A percentile compares a stretch with the other conserved stretches of the same genome.
phyloP scores from a whole-genome alignment of 2,888 invertebrate genomes.

The Rotaria socialis region DNA sequence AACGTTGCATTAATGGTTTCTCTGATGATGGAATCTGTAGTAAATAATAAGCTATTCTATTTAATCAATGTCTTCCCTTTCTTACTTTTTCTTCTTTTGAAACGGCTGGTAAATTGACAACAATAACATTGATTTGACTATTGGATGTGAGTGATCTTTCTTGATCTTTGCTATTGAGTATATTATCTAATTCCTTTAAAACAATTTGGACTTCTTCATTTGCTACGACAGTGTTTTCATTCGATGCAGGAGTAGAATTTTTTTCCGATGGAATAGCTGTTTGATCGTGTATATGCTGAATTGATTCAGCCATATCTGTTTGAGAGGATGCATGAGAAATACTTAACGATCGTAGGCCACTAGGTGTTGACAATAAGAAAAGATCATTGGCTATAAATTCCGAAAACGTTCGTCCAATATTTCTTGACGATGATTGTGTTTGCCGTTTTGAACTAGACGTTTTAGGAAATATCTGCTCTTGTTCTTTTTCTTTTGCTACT shows the following conservation, averaged over 20 bases:
- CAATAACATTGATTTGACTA: background rate
- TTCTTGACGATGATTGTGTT: background rate
- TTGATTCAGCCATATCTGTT: background rate
- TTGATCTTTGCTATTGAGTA: background rate
- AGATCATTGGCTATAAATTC: constrained; percentile 8
- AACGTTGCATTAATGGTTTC: background rate
- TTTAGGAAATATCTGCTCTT: background rate
- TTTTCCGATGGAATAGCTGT: background rate
- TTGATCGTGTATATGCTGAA: background rate
- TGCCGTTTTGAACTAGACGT: background rate
- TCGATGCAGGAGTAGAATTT: rapidly evolving
- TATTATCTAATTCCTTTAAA: background rate
- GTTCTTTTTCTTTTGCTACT: background rate
- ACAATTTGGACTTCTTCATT: background rate
- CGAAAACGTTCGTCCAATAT: background rate
- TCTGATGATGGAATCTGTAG: background rate
- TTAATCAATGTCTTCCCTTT: background rate
- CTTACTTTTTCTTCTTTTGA: background rate
- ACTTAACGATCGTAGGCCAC: background rate
- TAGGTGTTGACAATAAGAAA: background rate
- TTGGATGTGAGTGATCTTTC: background rate
- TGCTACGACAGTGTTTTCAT: background rate
- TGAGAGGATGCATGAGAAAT: background rate
- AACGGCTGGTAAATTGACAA: background rate
- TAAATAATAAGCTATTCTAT: background rate